Percentiles rank a stretch among this genome's conserved stretches.
These are phyloP conservation scores for Pempheris klunzingeri DNA, from an alignment of 2,797 vertebrate genomes.

Conservation along the genomic window DNA sequence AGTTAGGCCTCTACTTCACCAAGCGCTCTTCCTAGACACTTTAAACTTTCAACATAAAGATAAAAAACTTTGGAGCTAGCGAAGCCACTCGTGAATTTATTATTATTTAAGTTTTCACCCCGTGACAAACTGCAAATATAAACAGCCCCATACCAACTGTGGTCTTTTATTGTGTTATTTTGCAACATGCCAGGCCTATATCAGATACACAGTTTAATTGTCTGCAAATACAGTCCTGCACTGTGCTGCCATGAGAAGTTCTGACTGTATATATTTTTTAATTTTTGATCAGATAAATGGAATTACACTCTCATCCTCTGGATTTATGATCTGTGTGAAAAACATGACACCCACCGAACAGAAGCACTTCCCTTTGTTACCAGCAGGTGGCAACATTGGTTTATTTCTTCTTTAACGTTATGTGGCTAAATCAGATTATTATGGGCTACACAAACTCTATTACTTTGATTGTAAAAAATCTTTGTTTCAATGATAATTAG, in stretches of 20 bases:
- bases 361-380: not conserved
- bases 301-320: not conserved
- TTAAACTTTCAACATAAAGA: not conserved
- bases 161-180: not conserved
- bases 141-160: not conserved
- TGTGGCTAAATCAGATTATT: not conserved
- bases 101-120: too few relatives aligned
- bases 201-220: not conserved
- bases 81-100: not conserved
- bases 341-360: not conserved
- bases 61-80: not conserved
- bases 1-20: too few relatives aligned
- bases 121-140: too few relatives aligned
- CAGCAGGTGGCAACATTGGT: conserved; percentile 56
- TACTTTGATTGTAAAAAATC: not conserved
- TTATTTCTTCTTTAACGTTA: not conserved
- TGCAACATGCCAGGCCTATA: not conserved
- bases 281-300: not conserved
- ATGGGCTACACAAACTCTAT: not conserved
- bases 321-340: not conserved
- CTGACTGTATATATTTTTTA: too few relatives aligned
- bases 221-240: not conserved
- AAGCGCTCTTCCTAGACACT: too few relatives aligned
- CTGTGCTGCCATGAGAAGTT: not conserved
- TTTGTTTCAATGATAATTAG: not conserved